A percentile compares a stretch with the other conserved stretches of the same genome.
phyloP scores from a whole-genome alignment of 1,140 invertebrate species.

The Zaprionus taronus region DNA sequence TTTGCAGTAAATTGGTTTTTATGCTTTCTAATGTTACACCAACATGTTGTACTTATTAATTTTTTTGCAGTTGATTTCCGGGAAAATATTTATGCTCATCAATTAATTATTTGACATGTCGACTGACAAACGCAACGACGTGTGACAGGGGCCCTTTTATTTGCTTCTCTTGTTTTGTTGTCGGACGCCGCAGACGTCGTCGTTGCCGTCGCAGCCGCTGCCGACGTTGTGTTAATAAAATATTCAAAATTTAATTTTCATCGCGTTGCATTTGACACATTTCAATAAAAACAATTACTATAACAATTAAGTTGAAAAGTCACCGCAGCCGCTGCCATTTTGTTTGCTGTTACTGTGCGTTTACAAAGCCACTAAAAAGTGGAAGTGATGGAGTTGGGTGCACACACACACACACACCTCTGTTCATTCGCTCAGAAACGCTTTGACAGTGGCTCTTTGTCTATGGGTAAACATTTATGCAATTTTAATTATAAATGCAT shows the following conservation, averaged over 20 bases:
- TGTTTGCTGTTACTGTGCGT: constrained; percentile 44
- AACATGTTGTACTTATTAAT: no score
- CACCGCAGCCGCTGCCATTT: constrained; percentile 33
- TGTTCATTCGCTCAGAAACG: background rate
- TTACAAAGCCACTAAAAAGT: constrained; percentile 21
- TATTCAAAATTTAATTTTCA: constrained; percentile 64
- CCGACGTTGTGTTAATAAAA: constrained; percentile 42
- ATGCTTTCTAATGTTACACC: background rate
- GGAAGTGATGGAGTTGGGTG: background rate
- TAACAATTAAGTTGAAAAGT: constrained; percentile 58
- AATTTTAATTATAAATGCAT: constrained; percentile 58
- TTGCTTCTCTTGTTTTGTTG: constrained; percentile 25
- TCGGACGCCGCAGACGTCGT: background rate
- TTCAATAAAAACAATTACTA: constrained; percentile 65
- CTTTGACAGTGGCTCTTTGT: constrained; percentile 22
- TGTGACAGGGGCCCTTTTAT: constrained; percentile 33
- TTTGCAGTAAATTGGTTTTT: background rate
- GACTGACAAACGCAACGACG: constrained; percentile 48
- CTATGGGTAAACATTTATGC: constrained; percentile 48
- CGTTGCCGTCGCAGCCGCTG: background rate
- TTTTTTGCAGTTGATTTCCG: constrained; percentile 19
- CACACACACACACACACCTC: background rate
- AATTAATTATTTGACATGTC: constrained; percentile 58
- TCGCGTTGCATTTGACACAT: constrained; percentile 64
- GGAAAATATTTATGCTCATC: constrained; percentile 56